Conservation (phyloP, 2,797 vertebrate species). For the Enteromius viviparus region DNA sequence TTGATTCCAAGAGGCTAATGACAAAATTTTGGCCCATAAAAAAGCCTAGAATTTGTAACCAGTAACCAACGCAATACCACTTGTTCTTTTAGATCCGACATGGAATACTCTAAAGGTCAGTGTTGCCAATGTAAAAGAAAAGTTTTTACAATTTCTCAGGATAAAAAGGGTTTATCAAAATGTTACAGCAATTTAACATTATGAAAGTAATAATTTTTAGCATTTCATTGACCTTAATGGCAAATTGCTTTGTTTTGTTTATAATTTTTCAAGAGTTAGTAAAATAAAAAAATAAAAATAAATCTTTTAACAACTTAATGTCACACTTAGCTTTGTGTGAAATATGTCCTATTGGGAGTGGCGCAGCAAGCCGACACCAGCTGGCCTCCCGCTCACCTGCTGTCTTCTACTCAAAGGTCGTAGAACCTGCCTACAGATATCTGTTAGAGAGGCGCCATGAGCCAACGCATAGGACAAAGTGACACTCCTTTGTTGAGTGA, state of each 20-base stretch:
- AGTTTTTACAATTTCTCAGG: neutral
- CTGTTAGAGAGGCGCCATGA: too few relatives aligned
- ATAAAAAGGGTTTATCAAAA: neutral
- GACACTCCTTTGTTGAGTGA: too few relatives aligned
- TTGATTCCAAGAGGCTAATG: constrained; percentile 28
- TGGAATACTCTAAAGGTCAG: neutral
- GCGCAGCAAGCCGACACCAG: too few relatives aligned
- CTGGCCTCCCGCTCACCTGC: too few relatives aligned
- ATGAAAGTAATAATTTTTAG: neutral
- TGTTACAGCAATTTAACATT: neutral
- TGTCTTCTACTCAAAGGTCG: too few relatives aligned
- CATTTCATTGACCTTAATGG: constrained; percentile 9
- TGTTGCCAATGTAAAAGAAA: neutral
- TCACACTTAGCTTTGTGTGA: neutral
- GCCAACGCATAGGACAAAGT: too few relatives aligned
- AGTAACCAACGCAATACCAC: neutral
- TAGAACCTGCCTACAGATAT: too few relatives aligned
- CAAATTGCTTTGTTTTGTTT: neutral
- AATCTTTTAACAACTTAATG: neutral
- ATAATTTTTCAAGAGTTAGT: neutral
- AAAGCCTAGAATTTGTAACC: neutral
- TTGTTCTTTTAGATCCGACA: neutral
- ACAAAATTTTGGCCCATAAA: neutral
- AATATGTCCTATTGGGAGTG: too few relatives aligned
- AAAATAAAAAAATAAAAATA: neutral